phyloP scores from a whole-genome alignment of 30 jellyfish, hydroid and myxozoan genomes.

The Pseudorhiza aurosa region DNA sequence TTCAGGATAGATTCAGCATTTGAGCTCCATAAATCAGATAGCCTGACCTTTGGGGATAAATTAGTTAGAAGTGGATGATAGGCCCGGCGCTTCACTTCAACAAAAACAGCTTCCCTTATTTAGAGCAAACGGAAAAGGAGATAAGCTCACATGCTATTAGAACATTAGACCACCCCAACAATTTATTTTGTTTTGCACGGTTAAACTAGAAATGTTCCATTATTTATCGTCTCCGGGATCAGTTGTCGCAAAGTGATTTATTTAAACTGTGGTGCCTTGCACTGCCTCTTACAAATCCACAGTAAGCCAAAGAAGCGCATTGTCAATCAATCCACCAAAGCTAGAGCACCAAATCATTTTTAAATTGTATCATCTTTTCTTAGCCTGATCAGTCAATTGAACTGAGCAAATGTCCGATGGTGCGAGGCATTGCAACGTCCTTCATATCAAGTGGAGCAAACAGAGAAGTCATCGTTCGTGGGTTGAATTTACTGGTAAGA shows the following conservation, averaged over 20 bases:
- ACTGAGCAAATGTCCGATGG: constrained; percentile 57
- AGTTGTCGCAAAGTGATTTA: background rate
- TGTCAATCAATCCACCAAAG: too few species aligned
- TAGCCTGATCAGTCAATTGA: constrained; percentile 55
- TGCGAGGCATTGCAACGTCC: constrained; percentile 8
- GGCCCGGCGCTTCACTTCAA: too few species aligned
- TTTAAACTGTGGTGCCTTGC: background rate
- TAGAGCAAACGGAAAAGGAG: too few species aligned
- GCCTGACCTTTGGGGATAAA: too few species aligned
- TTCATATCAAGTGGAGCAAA: constrained; percentile 36
- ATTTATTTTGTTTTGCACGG: background rate
- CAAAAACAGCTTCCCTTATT: too few species aligned
- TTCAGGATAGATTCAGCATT: too few species aligned
- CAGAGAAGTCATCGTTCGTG: constrained; percentile 15
- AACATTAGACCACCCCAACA: background rate
- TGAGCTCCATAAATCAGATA: too few species aligned
- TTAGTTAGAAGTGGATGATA: too few species aligned
- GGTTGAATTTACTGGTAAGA: constrained; percentile 31
- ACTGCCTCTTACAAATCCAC: too few species aligned
- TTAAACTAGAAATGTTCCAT: too few species aligned
- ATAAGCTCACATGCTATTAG: background rate
- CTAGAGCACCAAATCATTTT: background rate
- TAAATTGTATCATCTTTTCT: background rate
- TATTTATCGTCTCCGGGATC: background rate
- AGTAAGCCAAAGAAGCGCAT: too few species aligned